phyloP scores from a whole-genome alignment of 2,888 invertebrate species.

The Cylindroiulus punctatus region DNA sequence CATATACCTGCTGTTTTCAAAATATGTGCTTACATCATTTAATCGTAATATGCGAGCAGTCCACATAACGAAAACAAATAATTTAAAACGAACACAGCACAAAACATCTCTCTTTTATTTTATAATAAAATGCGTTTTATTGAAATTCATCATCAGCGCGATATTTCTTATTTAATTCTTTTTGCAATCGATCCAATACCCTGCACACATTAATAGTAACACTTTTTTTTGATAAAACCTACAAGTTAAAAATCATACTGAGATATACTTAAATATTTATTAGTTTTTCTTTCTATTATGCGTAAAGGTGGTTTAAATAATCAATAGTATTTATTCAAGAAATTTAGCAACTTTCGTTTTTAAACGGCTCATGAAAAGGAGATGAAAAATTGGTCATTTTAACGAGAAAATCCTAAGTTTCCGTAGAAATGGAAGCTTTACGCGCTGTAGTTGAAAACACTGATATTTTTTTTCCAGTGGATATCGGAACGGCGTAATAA shows the following conservation, averaged over 20 bases:
- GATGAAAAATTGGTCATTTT: slow-evolving; percentile 24
- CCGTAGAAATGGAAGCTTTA: neutral
- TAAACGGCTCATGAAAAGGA: neutral
- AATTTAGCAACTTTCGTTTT: neutral
- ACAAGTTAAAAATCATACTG: neutral
- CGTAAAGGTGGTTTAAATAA: neutral
- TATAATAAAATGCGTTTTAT: slow-evolving; percentile 12
- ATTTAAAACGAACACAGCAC: slow-evolving; percentile 14
- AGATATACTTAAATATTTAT: slow-evolving; percentile 17
- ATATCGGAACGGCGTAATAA: neutral
- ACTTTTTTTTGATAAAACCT: neutral
- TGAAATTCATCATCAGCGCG: slow-evolving; percentile 12
- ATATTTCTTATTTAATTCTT: neutral
- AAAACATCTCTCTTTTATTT: slow-evolving; percentile 25
- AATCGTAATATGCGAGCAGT: slow-evolving; percentile 23
- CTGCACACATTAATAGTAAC: neutral
- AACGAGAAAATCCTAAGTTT: slow-evolving; percentile 1
- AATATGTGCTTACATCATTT: slow-evolving; percentile 23
- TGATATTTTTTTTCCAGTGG: neutral
- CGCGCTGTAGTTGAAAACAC: neutral
- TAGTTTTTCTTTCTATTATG: slow-evolving; percentile 4
- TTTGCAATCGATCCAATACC: neutral
- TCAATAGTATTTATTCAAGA: neutral
- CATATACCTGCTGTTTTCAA: slow-evolving; percentile 34
- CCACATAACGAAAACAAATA: slow-evolving; percentile 9